Percentiles rank a stretch among this genome's conserved stretches.
phyloP scores from a whole-genome alignment of 2,797 vertebrate genomes.

The Anomalospiza imberbis region DNA sequence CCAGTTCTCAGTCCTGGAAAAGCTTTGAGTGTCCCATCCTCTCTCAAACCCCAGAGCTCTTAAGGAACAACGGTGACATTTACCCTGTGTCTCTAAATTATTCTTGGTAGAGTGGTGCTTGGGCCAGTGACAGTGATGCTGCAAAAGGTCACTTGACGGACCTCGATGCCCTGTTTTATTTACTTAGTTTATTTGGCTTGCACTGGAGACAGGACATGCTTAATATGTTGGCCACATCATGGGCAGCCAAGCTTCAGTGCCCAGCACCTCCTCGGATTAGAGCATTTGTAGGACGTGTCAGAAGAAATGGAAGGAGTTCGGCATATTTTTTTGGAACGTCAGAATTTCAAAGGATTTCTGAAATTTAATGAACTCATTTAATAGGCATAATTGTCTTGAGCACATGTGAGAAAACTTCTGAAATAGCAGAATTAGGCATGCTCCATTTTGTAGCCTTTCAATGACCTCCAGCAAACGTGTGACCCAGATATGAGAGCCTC shows the following conservation, averaged over 20 bases:
- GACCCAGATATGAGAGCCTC: constrained; percentile 78
- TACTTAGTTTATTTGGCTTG: background rate
- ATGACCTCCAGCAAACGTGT: constrained; percentile 81
- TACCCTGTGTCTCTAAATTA: background rate
- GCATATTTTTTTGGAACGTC: constrained; percentile 49
- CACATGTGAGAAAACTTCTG: constrained; percentile 75
- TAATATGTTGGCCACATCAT: background rate
- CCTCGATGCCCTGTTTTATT: background rate
- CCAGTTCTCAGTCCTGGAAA: rapidly evolving
- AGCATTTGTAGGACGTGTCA: background rate
- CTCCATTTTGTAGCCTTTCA: constrained; percentile 83
- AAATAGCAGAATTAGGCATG: constrained; percentile 81
- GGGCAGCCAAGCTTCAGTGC: background rate
- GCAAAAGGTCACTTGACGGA: background rate
- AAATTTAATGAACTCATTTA: constrained; percentile 74
- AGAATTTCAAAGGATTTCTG: constrained; percentile 72
- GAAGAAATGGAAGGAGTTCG: constrained; percentile 42
- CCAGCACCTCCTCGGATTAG: background rate
- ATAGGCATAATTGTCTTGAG: constrained; percentile 75
- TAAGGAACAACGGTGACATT: background rate
- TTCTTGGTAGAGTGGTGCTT: background rate
- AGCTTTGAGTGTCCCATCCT: background rate
- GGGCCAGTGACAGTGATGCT: background rate
- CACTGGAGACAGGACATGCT: background rate
- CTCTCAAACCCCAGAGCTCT: background rate